phyloP scores from a whole-genome alignment of 1,140 invertebrate genomes.

The Antheraea pernyi region DNA sequence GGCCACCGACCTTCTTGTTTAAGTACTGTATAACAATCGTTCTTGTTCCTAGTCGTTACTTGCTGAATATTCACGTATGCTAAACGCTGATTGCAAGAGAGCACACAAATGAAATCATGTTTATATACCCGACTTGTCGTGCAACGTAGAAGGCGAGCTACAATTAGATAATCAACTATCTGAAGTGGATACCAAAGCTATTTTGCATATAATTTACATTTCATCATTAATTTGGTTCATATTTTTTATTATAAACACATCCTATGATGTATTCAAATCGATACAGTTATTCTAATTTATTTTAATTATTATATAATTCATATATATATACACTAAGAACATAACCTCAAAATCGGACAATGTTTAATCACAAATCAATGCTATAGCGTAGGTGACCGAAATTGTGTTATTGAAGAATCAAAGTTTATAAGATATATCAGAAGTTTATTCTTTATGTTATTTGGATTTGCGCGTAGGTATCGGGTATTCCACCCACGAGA shows the following conservation, averaged over 20 bases:
- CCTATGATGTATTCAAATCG: neutral
- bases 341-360: neutral
- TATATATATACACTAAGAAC: neutral
- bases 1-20: constrained; percentile 48
- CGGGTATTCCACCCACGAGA: constrained; percentile 56
- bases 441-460: constrained; percentile 17
- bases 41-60: constrained; percentile 32
- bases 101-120: constrained; percentile 30
- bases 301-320: neutral
- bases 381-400: constrained; percentile 48
- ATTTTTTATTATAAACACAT: neutral
- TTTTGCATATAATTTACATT: constrained; percentile 14
- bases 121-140: constrained; percentile 17
- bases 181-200: constrained; percentile 6
- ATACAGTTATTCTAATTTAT: neutral
- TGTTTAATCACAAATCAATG: constrained; percentile 38
- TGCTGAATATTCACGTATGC: constrained; percentile 57
- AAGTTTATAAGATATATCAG: constrained; percentile 40
- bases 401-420: constrained; percentile 41
- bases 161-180: constrained; percentile 9
- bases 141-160: constrained; percentile 14
- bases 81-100: constrained; percentile 34
- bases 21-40: constrained; percentile 34
- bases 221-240: neutral
- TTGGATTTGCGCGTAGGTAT: constrained; percentile 47